Conservation (phyloP, 1,140 invertebrate genomes). For the Eupristina koningsbergeri region DNA sequence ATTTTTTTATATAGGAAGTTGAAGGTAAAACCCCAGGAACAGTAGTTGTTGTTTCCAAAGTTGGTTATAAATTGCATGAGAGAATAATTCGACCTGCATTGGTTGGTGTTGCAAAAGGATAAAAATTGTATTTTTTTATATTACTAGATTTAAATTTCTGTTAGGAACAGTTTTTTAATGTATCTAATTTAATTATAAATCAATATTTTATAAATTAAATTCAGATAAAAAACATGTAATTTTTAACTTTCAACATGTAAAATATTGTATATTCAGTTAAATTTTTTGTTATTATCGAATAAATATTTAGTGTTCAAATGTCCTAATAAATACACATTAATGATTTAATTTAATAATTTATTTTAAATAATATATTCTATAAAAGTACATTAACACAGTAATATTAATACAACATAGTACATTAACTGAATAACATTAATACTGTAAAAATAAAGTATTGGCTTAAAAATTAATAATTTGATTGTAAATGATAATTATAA, state of each 20-base stretch:
- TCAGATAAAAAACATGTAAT: constrained; percentile 23
- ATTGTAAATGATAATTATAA: not conserved
- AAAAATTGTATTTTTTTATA: constrained; percentile 46
- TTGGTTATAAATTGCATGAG: constrained; percentile 95
- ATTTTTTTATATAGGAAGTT: constrained; percentile 78
- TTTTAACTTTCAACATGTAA: constrained; percentile 19
- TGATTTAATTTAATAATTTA: not conserved
- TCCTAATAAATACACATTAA: not conserved
- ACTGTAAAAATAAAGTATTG: not conserved
- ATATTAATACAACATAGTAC: no score
- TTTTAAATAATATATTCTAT: not conserved
- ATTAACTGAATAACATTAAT: not conserved
- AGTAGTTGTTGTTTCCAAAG: constrained; percentile 93
- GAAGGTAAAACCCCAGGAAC: constrained; percentile 87
- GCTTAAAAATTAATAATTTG: not conserved
- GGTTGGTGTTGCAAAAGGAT: constrained; percentile 91
- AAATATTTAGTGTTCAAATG: constrained; percentile 14
- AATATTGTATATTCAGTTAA: constrained; percentile 43
- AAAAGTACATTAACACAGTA: not conserved
- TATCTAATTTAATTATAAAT: constrained; percentile 35
- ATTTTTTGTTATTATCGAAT: constrained; percentile 45
- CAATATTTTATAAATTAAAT: not conserved
- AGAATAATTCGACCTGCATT: constrained; percentile 95
- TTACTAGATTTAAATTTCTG: constrained; percentile 2
- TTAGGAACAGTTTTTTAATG: constrained; percentile 24